A percentile compares a stretch with the other conserved stretches of the same genome.
phyloP scores from a whole-genome alignment of 1,140 invertebrate species.

The Drosophila mayri region DNA sequence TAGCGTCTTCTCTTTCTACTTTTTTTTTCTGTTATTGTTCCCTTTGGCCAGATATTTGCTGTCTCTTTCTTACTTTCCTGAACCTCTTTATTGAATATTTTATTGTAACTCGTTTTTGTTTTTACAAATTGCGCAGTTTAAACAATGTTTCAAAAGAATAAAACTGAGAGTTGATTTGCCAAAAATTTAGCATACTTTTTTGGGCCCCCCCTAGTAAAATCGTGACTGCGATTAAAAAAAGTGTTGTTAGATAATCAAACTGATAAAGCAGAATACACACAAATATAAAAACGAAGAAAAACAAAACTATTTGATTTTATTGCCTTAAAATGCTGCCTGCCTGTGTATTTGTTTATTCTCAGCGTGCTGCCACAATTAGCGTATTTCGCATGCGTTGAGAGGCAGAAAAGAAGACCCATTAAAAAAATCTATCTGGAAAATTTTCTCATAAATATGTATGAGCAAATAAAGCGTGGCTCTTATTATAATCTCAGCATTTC shows the following conservation, averaged over 20 bases:
- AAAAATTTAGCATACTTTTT: constrained; percentile 10
- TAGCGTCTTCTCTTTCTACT: constrained; percentile 21
- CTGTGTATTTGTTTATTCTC: constrained; percentile 16
- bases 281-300: background rate
- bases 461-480: constrained; percentile 27
- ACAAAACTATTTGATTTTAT: constrained; percentile 1
- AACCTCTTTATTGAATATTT: constrained; percentile 30
- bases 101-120: constrained; percentile 36
- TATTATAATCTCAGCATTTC: constrained; percentile 13
- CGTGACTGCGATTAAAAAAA: background rate
- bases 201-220: background rate
- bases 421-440: constrained; percentile 34
- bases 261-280: background rate
- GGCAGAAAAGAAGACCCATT: constrained; percentile 9
- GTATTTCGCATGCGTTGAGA: constrained; percentile 52
- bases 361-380: constrained; percentile 58
- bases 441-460: constrained; percentile 55
- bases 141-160: constrained; percentile 2
- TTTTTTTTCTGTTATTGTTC: background rate
- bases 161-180: background rate
- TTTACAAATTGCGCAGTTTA: constrained; percentile 38
- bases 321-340: background rate
- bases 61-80: constrained; percentile 4
- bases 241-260: background rate
- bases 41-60: background rate